These are phyloP conservation scores for Polyploca ridens DNA, from an alignment of 2,888 invertebrate genomes.

Conservation along the genomic window DNA sequence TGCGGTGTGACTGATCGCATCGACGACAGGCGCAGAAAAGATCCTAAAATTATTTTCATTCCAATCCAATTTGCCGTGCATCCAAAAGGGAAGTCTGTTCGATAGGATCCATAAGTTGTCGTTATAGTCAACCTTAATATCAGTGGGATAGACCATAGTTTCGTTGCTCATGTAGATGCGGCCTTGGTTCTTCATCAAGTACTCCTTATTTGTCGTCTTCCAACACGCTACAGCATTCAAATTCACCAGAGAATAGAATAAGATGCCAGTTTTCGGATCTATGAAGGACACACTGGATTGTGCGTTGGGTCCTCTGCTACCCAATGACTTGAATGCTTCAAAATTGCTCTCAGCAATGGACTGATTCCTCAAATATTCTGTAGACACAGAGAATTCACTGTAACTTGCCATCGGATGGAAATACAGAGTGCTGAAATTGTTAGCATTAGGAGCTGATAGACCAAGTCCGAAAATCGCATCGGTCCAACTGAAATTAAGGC, in stretches of 20 bases:
- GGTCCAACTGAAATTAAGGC: constrained; percentile 89
- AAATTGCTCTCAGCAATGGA: constrained; percentile 83
- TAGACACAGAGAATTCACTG: constrained; percentile 90
- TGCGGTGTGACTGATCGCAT: constrained; percentile 89
- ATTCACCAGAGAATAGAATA: constrained; percentile 90
- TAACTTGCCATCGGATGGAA: constrained; percentile 92
- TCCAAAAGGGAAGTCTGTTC: constrained; percentile 88
- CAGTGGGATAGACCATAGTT: constrained; percentile 91
- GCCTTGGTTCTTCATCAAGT: constrained; percentile 88
- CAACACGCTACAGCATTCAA: constrained; percentile 91
- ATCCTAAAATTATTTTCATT: constrained; percentile 89
- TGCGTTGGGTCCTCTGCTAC: constrained; percentile 88
- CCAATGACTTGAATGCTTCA: constrained; percentile 87
- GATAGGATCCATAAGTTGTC: constrained; percentile 90
- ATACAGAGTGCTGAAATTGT: constrained; percentile 89
- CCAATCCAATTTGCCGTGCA: constrained; percentile 86
- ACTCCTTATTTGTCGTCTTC: constrained; percentile 88
- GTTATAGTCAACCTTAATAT: constrained; percentile 90
- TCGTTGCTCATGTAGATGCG: constrained; percentile 88
- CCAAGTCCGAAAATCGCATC: constrained; percentile 92
- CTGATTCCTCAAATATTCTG: constrained; percentile 86
- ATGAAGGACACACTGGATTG: constrained; percentile 90
- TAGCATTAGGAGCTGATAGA: constrained; percentile 85
- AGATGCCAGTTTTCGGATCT: constrained; percentile 88
- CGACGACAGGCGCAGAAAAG: constrained; percentile 87